Evolutionary conservation across 2,888 invertebrate species (phyloP), one percentile per base, ranked within the genome.

Genomic region (Scaeva pyrastri): DNA sequence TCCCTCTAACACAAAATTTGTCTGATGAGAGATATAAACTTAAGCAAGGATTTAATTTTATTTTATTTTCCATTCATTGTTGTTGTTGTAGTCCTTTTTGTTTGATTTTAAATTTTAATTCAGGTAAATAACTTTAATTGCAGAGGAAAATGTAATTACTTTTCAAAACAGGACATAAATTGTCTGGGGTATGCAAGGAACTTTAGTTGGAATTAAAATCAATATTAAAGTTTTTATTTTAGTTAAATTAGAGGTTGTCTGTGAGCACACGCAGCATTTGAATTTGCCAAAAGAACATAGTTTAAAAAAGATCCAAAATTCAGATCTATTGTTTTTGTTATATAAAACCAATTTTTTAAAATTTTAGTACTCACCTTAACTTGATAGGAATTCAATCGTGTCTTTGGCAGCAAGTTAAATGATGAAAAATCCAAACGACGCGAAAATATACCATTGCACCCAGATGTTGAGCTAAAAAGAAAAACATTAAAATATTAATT

Each of bases 331-430:
- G n/a, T n/a, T n/a, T n/a, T n/a, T n/a, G n/a, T n/a, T n/a, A n/a
- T 31, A 31, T 31, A 31, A 31, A 6, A 31, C 7, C 3, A 31
- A 31, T 6, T 31, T 31, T 0, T 31, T 31, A 5, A 2, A n/a
- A 43, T 39, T 14, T 41, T 21, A 39, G 39, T n/a, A 92, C 95
- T 95, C 94, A 98, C 98, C 97, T 99, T 99, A 93, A 99, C 98
- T 95, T 99, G 98, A 94, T 98, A 99, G 91, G 98, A 98, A 95
- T 99, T 99, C 92, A 98, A 96, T 94, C 98, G 98, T 93, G 97
- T 96, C 93, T 96, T 96, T 89, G 99, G 99, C 91, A 99, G 95
- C 89, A 96, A 95, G 93, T 98, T 97, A 95, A 98, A 98, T 73
- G 97, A 97, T 90, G 98, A 97, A 94, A 98, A 98, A 93, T 98